A percentile compares a stretch with the other conserved stretches of the same genome.
phyloP scores from a whole-genome alignment of 2,113 vertebrate species.

The Pituophis catenifer region DNA sequence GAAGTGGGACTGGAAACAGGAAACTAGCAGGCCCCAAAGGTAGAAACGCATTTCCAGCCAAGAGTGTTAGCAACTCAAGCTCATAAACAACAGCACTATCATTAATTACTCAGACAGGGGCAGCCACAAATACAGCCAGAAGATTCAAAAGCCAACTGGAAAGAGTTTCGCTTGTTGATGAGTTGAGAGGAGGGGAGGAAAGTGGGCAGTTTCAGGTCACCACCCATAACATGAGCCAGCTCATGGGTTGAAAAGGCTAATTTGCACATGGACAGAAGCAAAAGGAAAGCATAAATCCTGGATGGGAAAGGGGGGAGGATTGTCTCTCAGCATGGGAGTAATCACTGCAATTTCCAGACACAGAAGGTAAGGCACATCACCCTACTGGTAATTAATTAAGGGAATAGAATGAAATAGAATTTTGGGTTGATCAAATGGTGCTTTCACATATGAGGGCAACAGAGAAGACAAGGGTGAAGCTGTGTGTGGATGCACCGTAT shows the following conservation, averaged over 20 bases:
- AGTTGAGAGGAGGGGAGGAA: conserved; percentile 26
- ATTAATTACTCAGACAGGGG: conserved; percentile 73
- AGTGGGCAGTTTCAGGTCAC: conserved; percentile 58
- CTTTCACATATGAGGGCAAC: conserved; percentile 18
- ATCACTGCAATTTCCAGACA: conserved; percentile 50
- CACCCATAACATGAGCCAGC: conserved; percentile 51
- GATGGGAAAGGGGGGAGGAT: background rate
- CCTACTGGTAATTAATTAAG: conserved; percentile 62
- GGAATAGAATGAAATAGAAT: background rate
- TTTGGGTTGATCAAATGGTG: conserved; percentile 46
- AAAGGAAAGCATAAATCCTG: conserved; percentile 39
- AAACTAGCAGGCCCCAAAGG: conserved; percentile 67
- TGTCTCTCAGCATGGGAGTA: conserved; percentile 48
- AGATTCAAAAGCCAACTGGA: conserved; percentile 68
- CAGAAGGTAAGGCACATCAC: conserved; percentile 50
- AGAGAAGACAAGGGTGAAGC: conserved; percentile 11
- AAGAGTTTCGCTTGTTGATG: conserved; percentile 65
- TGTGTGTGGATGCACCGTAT: background rate
- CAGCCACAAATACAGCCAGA: conserved; percentile 60
- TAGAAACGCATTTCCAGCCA: conserved; percentile 68
- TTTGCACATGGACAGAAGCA: conserved; percentile 51
- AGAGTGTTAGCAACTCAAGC: conserved; percentile 69
- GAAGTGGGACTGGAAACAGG: conserved; percentile 66
- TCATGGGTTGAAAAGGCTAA: conserved; percentile 33
- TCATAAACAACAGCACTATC: conserved; percentile 64